Evolutionary conservation across 2,888 invertebrate species (phyloP), one percentile per base, ranked within the genome.

Genomic region (Apodemia mormo): DNA sequence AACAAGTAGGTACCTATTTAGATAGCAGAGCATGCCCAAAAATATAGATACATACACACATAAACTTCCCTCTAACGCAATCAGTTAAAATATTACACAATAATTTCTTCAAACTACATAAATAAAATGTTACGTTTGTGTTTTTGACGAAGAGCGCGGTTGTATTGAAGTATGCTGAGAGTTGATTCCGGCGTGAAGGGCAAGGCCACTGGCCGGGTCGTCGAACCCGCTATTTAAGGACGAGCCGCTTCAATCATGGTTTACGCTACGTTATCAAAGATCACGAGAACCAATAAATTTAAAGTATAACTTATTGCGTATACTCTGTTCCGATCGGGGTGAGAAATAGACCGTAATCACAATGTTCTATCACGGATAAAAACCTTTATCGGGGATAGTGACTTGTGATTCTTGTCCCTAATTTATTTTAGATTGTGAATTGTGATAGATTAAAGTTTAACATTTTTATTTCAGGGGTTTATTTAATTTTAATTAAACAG

Each of bases 151-250:
- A 52, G 52, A 52, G 52, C 52, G 52, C 22, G 52, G 52, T 52
- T 6, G 52, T 7, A 22, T 52, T 52, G 52, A 52, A 52, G 52
- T 52, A 52, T 6, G 49, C 49, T 52, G 52, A n/a, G 52, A 52
- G 52, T 61, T 33, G 33, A 61, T 61, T 61, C 61, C 61, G 37
- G 43, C 33, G 33, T 49, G 54, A 90, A 90, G 90, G 90, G 90
- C 90, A 90, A 90, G 90, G 90, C 89, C 90, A 84, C 79, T 72
- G 77, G 61, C 33, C 61, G 14, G 90, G 86, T 87, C 88, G 76
- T 74, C 77, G 88, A 85, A 80, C 88, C 79, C 75, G 77, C 81
- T 85, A 85, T 87, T 88, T 85, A 87, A 85, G 87, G 87, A 86
- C 81, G 78, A 76, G 76, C 73, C 70, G 73, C 74, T 73, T 75